Evolutionary conservation across 2,888 invertebrate species (phyloP).

Genomic region (Meteorus colon): DNA sequence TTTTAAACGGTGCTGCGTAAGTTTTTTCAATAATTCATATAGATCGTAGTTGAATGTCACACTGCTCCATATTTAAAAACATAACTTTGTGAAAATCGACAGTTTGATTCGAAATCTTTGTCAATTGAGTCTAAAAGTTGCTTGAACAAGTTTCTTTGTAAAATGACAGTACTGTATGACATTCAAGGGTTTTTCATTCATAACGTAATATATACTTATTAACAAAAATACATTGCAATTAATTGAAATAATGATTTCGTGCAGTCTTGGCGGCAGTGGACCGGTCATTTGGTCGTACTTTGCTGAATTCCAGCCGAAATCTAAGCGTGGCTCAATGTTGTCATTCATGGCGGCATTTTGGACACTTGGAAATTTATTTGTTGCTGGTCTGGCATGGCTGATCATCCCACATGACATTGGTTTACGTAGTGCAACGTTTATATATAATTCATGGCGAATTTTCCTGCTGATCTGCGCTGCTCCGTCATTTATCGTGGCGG

Average conservation of each 20-base stretch:
- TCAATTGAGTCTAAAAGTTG: too few relatives aligned
- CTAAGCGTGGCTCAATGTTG: conserved; percentile 92
- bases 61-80: too few relatives aligned
- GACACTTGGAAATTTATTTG: conserved; percentile 94
- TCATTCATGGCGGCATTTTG: conserved; percentile 96
- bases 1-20: conserved; percentile 95
- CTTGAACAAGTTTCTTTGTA: too few relatives aligned
- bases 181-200: too few relatives aligned
- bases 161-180: too few relatives aligned
- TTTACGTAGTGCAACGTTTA: conserved; percentile 80
- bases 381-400: conserved; percentile 82
- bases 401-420: conserved; percentile 80
- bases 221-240: too few relatives aligned
- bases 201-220: too few relatives aligned
- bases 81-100: conserved; percentile 9
- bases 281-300: conserved; percentile 97
- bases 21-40: conserved; percentile 70
- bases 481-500: conserved; percentile 91
- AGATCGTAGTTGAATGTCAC: too few relatives aligned
- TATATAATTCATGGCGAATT: conserved; percentile 94
- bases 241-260: conserved; percentile 56
- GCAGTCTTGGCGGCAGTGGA: conserved; percentile 89
- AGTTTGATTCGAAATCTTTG: too few relatives aligned
- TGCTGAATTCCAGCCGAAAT: conserved; percentile 94
- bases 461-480: conserved; percentile 91